Conservation (phyloP, 2,113 vertebrate genomes). For the Ceyx cyanopectus region DNA sequence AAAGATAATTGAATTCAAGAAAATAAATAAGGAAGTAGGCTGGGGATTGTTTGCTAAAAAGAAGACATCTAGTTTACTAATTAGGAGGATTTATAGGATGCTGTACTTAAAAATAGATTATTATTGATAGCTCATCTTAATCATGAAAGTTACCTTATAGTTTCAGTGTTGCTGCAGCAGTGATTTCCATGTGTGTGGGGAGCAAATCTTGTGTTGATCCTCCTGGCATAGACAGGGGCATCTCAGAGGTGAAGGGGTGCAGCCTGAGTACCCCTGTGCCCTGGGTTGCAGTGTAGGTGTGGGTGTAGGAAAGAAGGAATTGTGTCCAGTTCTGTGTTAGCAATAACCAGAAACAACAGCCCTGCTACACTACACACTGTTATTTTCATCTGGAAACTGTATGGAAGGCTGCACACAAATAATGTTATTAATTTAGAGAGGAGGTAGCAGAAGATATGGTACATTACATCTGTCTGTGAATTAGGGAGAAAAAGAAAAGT, state of each 20-base stretch:
- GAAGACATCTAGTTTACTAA: slow-evolving; percentile 54
- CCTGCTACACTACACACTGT: background rate
- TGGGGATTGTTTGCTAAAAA: slow-evolving; percentile 63
- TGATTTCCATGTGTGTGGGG: accelerated
- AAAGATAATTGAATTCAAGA: slow-evolving; percentile 57
- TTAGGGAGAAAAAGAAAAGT: background rate
- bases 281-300: background rate
- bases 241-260: background rate
- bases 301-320: background rate
- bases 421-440: background rate
- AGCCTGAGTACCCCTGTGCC: background rate
- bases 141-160: background rate
- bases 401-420: background rate
- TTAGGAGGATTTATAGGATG: slow-evolving; percentile 63
- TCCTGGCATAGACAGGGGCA: accelerated
- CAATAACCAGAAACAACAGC: background rate
- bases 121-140: slow-evolving; percentile 44
- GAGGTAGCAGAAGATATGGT: background rate
- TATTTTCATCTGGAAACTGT: background rate
- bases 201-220: background rate
- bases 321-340: background rate
- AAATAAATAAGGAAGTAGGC: slow-evolving; percentile 58
- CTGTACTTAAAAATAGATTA: slow-evolving; percentile 48
- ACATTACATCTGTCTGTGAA: background rate
- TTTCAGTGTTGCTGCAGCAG: background rate